Base-by-base conservation (phyloP, 2,113 vertebrate genomes). In the Scomber japonicus region DNA sequence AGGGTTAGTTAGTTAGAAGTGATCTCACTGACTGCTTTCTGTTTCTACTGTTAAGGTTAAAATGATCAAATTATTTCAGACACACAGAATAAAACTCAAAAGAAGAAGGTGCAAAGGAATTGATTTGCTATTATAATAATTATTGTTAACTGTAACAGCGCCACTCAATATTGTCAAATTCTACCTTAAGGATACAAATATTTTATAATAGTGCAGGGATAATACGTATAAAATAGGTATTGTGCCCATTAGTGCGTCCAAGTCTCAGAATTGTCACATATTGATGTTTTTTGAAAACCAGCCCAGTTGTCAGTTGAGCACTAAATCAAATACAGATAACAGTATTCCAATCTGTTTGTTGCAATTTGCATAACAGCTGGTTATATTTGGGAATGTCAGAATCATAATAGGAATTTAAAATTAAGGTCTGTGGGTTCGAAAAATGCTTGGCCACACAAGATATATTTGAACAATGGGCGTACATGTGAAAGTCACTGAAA, bases 11-110 rank as follows among this genome's bases (percentile, higher is more conserved):
- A n/a, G n/a, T n/a, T n/a, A n/a, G n/a, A n/a, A n/a, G n/a, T n/a
- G n/a, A n/a, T n/a, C 49, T 71, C 13, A 48, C 19, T 11, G 54
- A 59, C 21, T 53, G 44, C 16, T 63, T 48, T 65, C 54, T 40
- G 44, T 19, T 62, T 62, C 44, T 57, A 27, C 24, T 19, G 11
- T 46, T 75, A 24, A 59, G 3, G 12, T 48, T 60, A 19, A 67
- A 66, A n/a, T 40, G 54, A 48, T 54, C 51, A 49, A 75, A 71
- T 31, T 6, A 44, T 30, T 50, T 62, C 19, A 30, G 75, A 53
- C 14, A 16, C 44, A 11, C 13, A 44, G 14, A 55, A 35, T n/a
- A 24, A 63, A 27, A 19, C 13, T 30, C 27, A 3, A 50, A 35
- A 54, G 11, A 53, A 53, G 13, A 40, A 56, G 40, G 8, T 19